These are phyloP conservation scores for Pogonus chalceus DNA, from an alignment of 1,140 invertebrate species.

Conservation along the genomic window DNA sequence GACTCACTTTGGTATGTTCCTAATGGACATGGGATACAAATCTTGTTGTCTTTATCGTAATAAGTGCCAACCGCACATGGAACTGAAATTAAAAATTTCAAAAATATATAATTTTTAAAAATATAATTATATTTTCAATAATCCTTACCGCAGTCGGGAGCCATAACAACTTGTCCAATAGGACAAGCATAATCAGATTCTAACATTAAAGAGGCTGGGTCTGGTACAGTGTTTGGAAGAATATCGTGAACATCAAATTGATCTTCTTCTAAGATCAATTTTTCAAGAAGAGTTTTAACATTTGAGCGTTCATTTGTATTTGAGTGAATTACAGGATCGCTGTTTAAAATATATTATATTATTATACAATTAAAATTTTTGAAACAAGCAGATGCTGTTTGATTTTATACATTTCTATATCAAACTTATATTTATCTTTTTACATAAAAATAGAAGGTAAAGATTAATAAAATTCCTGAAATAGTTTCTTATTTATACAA, in stretches of 20 bases:
- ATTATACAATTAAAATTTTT: not conserved
- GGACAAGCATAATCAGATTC: conserved; percentile 89
- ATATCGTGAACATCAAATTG: conserved; percentile 89
- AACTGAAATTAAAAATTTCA: conserved; percentile 48
- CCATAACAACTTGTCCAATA: conserved; percentile 83
- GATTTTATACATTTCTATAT: too few relatives aligned
- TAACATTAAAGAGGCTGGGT: conserved; percentile 75
- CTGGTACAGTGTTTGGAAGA: conserved; percentile 86
- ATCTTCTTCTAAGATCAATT: conserved; percentile 81
- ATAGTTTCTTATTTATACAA: too few relatives aligned
- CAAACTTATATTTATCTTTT: too few relatives aligned
- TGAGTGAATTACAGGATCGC: conserved; percentile 79
- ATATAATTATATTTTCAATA: not conserved
- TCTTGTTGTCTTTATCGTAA: conserved; percentile 63
- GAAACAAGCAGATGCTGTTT: too few relatives aligned
- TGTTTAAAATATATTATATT: conserved; percentile 31
- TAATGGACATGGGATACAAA: conserved; percentile 73
- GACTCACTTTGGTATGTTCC: conserved; percentile 91
- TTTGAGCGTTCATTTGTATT: conserved; percentile 78
- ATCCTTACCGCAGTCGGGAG: conserved; percentile 73
- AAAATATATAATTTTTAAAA: not conserved
- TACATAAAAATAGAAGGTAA: too few relatives aligned
- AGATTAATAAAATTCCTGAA: too few relatives aligned
- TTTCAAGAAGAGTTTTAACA: conserved; percentile 73
- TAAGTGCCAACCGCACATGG: conserved; percentile 89